Percentiles rank a stretch among this genome's conserved stretches.
Evolutionary conservation across 2,797 vertebrate species (phyloP).

Genomic region (Anableps anableps): DNA sequence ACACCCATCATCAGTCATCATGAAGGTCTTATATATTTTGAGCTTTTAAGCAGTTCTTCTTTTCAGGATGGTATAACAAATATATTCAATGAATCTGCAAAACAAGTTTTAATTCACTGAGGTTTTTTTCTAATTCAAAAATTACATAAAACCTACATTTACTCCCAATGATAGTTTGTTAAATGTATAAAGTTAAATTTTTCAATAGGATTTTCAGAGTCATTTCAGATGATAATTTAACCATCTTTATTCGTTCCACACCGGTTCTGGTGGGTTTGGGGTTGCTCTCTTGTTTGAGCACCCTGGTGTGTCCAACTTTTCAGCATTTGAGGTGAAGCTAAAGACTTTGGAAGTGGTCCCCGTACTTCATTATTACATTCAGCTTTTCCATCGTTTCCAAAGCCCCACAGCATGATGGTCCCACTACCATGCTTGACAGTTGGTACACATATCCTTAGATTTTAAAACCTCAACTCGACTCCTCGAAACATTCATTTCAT

Average conservation of each 20-base stretch:
- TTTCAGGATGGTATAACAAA: neutral
- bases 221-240: neutral
- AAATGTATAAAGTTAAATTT: neutral
- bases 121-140: neutral
- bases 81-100: neutral
- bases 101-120: neutral
- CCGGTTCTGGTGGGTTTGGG: neutral
- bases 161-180: neutral
- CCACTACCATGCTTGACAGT: too few species aligned
- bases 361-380: too few species aligned
- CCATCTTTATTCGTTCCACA: neutral
- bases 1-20: neutral
- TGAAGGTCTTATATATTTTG: neutral
- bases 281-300: too few species aligned
- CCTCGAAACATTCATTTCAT: too few species aligned
- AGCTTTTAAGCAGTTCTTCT: neutral
- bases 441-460: too few species aligned
- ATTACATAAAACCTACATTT: neutral
- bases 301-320: neutral
- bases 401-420: too few species aligned
- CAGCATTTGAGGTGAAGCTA: too few species aligned
- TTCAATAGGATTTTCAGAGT: neutral
- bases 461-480: too few species aligned
- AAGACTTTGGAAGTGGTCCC: too few species aligned
- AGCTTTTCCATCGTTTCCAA: too few species aligned